Evolutionary conservation across 2,797 vertebrate genomes (phyloP).

Genomic region (Karalla daura): DNA sequence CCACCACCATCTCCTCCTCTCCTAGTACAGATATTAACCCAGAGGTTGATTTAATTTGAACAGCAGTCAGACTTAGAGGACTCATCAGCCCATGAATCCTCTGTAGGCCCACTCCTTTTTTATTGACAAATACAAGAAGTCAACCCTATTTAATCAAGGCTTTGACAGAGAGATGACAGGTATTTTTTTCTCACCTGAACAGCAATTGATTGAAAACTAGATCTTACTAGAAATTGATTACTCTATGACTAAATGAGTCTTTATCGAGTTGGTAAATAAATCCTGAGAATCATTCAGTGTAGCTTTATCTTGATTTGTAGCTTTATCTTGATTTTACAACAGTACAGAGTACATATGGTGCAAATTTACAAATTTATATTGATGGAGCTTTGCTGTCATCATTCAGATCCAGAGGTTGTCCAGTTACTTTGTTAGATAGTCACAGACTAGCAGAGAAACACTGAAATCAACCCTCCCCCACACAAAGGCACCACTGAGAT

Average conservation of each 20-base stretch:
- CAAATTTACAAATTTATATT: neutral
- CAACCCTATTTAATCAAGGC: no score
- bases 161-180: no score
- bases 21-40: constrained; percentile 35
- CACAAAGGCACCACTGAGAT: neutral
- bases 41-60: constrained; percentile 71
- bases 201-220: neutral
- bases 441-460: neutral
- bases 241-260: neutral
- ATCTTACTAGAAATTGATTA: neutral
- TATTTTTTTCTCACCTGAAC: no score
- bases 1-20: constrained; percentile 1
- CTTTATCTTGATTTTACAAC: neutral
- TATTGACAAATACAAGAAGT: no score
- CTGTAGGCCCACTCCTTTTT: constrained; percentile 42
- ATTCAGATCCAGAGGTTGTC: neutral
- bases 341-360: neutral
- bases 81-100: constrained; percentile 49
- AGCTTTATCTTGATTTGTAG: neutral
- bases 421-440: no score
- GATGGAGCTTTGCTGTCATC: neutral
- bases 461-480: constrained; percentile 3
- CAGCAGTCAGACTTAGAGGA: constrained; percentile 51
- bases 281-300: no score
- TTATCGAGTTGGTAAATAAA: no score